Evolutionary conservation across 2,888 invertebrate species (phyloP).

Genomic region (Beris chalybata): DNA sequence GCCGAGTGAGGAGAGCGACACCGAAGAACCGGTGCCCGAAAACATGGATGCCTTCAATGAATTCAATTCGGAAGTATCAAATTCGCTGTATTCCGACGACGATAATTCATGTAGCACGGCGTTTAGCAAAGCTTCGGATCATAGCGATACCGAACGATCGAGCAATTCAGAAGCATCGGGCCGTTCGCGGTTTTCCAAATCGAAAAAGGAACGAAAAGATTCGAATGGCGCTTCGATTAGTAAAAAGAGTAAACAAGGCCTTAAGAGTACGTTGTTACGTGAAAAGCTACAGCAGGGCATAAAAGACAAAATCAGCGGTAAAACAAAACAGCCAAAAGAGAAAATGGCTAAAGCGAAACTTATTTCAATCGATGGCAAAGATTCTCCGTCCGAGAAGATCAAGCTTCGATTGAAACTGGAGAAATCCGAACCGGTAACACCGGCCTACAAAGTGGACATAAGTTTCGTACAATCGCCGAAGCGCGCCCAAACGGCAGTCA

Average conservation of each 20-base stretch:
- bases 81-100: constrained; percentile 63
- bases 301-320: constrained; percentile 46
- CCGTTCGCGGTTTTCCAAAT: constrained; percentile 52
- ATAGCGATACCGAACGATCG: constrained; percentile 58
- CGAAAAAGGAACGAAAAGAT: constrained; percentile 33
- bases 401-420: constrained; percentile 81
- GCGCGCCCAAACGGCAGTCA: constrained; percentile 45
- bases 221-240: constrained; percentile 16
- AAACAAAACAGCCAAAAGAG: constrained; percentile 44
- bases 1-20: constrained; percentile 67
- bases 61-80: constrained; percentile 55
- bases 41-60: constrained; percentile 51
- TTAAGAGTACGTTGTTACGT: constrained; percentile 44
- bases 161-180: constrained; percentile 59
- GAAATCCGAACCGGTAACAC: constrained; percentile 76
- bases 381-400: constrained; percentile 66
- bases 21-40: constrained; percentile 63
- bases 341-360: constrained; percentile 42
- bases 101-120: constrained; percentile 62
- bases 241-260: constrained; percentile 46
- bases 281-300: constrained; percentile 53
- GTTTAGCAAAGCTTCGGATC: constrained; percentile 59
- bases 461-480: constrained; percentile 67
- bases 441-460: constrained; percentile 80
- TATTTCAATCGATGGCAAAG: constrained; percentile 34